These are phyloP conservation scores for Phodopus roborovskii DNA, from an alignment of 2,113 vertebrate species.

Conservation along the genomic window DNA sequence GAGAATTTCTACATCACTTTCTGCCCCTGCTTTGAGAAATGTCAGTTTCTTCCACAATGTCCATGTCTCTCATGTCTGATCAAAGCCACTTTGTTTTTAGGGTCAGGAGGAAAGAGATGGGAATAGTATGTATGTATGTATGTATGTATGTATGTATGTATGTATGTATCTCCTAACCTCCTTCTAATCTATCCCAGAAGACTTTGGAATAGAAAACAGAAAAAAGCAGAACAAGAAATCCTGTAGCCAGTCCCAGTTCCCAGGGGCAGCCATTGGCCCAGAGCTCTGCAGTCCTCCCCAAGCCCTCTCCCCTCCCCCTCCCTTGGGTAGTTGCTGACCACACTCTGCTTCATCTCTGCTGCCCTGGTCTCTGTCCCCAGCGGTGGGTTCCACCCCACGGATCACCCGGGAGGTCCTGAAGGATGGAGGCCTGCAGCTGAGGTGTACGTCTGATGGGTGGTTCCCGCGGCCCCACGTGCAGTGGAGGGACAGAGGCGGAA, in stretches of 20 bases:
- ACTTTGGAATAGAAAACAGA: constrained; percentile 5
- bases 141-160: background rate
- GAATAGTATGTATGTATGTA: background rate
- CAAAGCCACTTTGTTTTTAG: constrained; percentile 5
- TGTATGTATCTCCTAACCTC: too few species aligned
- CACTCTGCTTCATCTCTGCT: background rate
- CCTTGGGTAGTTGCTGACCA: background rate
- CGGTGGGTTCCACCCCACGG: constrained; percentile 46
- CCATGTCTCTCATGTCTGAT: background rate
- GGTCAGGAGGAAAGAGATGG: background rate
- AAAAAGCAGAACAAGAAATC: background rate
- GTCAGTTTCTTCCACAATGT: background rate
- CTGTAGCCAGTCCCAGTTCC: background rate
- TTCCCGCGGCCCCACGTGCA: constrained; percentile 66
- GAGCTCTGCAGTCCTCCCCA: background rate
- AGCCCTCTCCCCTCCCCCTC: rapidly evolving
- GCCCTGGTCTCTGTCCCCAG: constrained; percentile 26
- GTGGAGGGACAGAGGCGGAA: constrained; percentile 42
- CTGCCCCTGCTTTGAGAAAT: background rate
- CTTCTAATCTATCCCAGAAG: background rate
- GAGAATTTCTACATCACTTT: background rate
- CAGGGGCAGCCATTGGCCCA: rapidly evolving
- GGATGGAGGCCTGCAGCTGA: background rate
- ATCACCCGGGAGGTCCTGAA: background rate
- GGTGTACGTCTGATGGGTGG: constrained; percentile 62